A percentile compares a stretch with the other conserved stretches of the same genome.
Conservation (phyloP, 2,113 vertebrate genomes). For the Vidua chalybeata region DNA sequence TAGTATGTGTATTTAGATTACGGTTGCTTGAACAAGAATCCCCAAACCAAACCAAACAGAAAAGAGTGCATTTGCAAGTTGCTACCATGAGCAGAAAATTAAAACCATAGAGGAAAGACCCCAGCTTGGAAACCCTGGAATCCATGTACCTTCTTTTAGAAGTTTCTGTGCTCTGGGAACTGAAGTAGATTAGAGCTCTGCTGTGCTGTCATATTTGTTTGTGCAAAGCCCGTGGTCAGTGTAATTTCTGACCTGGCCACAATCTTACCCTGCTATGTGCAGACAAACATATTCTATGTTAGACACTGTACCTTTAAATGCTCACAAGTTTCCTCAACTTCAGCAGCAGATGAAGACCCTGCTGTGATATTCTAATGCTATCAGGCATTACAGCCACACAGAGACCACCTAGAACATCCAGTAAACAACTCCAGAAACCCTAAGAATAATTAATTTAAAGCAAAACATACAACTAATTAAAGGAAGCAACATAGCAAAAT, state of each 20-base stretch:
- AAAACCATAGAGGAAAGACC: not conserved
- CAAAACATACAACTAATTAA: not conserved
- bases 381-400: not conserved
- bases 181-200: not conserved
- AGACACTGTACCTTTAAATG: not conserved
- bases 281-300: not conserved
- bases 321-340: not conserved
- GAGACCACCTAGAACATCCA: not conserved
- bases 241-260: not conserved
- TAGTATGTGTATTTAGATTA: not conserved
- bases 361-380: not conserved
- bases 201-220: not conserved
- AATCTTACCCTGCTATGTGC: not conserved
- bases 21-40: not conserved
- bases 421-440: not conserved
- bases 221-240: fast-evolving
- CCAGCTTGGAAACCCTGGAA: not conserved
- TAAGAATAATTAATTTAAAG: not conserved
- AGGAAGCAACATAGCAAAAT: not conserved
- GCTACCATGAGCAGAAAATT: not conserved
- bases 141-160: not conserved
- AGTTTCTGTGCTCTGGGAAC: not conserved
- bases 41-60: not conserved
- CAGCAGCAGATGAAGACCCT: not conserved
- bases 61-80: not conserved